A percentile compares a stretch with the other conserved stretches of the same genome.
These are phyloP conservation scores for Lithophane ornitopus DNA, from an alignment of 2,888 invertebrate species.

Conservation along the genomic window DNA sequence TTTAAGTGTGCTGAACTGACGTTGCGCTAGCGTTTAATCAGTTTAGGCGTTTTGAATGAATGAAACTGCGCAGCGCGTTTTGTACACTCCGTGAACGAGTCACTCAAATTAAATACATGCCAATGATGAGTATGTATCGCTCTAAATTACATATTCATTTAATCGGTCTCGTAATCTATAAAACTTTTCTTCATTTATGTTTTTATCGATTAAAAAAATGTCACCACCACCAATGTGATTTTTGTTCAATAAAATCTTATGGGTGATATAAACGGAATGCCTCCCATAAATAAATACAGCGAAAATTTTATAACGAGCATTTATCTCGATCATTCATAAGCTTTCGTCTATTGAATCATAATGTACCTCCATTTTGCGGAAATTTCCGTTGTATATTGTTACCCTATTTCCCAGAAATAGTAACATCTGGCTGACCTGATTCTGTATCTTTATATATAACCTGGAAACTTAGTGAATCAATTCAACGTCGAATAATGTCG, in stretches of 20 bases:
- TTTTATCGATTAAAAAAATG: background rate
- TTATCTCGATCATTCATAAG: background rate
- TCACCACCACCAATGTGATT: background rate
- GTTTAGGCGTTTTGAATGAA: background rate
- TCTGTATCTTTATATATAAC: slow-evolving; percentile 11
- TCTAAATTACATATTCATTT: too few relatives aligned
- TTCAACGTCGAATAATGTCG: background rate
- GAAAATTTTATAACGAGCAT: background rate
- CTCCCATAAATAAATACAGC: background rate
- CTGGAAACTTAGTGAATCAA: background rate
- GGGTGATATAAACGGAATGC: background rate
- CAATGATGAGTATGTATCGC: background rate
- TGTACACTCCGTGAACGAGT: background rate
- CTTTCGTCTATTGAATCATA: background rate
- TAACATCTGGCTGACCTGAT: slow-evolving; percentile 31
- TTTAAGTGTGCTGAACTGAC: slow-evolving; percentile 7
- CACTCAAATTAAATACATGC: background rate
- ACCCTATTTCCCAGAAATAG: slow-evolving; percentile 3
- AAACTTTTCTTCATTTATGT: background rate
- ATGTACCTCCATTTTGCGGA: background rate
- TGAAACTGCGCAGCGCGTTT: background rate
- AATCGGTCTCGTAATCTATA: too few relatives aligned
- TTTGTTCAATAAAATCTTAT: background rate
- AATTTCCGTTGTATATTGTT: background rate
- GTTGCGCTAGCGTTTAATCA: slow-evolving; percentile 3